Conservation (phyloP, 2,113 vertebrate genomes). For the Pteronura brasiliensis region DNA sequence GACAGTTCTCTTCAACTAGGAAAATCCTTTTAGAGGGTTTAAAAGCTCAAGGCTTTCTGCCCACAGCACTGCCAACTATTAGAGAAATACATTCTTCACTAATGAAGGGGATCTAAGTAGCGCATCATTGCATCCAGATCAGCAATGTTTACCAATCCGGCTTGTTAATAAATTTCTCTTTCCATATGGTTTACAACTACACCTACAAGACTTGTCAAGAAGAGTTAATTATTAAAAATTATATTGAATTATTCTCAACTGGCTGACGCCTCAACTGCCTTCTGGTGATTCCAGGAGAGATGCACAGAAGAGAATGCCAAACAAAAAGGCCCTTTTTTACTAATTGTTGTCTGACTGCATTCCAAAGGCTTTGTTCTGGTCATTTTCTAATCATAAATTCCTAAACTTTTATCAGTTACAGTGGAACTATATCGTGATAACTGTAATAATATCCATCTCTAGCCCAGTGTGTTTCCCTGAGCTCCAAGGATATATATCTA, state of each 20-base stretch:
- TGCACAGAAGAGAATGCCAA: not conserved
- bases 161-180: not conserved
- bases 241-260: not conserved
- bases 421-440: not conserved
- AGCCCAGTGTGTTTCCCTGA: not conserved
- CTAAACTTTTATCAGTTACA: not conserved
- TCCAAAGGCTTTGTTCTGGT: not conserved
- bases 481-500: not conserved
- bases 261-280: not conserved
- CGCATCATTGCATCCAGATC: rapidly evolving
- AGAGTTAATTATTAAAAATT: not conserved
- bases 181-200: not conserved
- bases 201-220: not conserved
- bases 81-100: not conserved
- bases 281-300: not conserved
- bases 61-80: not conserved
- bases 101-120: not conserved
- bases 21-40: not conserved
- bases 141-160: not conserved
- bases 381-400: not conserved
- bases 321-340: not conserved
- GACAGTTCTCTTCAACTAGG: not conserved
- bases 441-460: not conserved
- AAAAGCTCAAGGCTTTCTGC: not conserved
- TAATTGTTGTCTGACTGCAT: not conserved